Conservation (phyloP, 2,888 invertebrate species). For the Scaptomyza tumidula region DNA sequence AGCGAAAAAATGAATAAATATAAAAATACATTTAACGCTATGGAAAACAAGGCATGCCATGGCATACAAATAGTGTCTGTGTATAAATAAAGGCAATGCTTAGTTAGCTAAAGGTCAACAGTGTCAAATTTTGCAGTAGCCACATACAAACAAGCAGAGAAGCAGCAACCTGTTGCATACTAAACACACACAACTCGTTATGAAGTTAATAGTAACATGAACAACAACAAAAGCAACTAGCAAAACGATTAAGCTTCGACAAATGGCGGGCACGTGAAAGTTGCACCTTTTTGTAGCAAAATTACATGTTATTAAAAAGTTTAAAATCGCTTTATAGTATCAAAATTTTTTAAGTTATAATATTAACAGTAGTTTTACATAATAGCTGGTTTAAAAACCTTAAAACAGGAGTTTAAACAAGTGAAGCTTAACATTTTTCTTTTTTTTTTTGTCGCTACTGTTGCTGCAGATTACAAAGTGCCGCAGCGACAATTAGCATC, state of each 20-base stretch:
- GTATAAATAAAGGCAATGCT: constrained; percentile 31
- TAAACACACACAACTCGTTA: constrained; percentile 26
- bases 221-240: background rate
- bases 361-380: constrained; percentile 13
- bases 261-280: constrained; percentile 15
- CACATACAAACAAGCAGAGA: background rate
- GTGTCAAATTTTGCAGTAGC: constrained; percentile 26
- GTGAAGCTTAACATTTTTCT: constrained; percentile 1
- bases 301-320: constrained; percentile 7
- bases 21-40: constrained; percentile 1
- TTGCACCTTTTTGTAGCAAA: constrained; percentile 6
- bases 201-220: constrained; percentile 9
- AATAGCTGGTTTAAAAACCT: constrained; percentile 23
- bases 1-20: constrained; percentile 1
- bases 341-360: constrained; percentile 10
- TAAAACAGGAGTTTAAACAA: constrained; percentile 44
- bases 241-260: background rate
- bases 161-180: constrained; percentile 38
- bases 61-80: constrained; percentile 19
- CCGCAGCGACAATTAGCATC: constrained; percentile 82
- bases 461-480: constrained; percentile 82
- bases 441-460: constrained; percentile 44
- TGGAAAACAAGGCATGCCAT: constrained; percentile 2
- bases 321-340: constrained; percentile 3
- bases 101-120: constrained; percentile 17